Conservation (phyloP, 2,113 vertebrate genomes). For the Anolis sagrei region DNA sequence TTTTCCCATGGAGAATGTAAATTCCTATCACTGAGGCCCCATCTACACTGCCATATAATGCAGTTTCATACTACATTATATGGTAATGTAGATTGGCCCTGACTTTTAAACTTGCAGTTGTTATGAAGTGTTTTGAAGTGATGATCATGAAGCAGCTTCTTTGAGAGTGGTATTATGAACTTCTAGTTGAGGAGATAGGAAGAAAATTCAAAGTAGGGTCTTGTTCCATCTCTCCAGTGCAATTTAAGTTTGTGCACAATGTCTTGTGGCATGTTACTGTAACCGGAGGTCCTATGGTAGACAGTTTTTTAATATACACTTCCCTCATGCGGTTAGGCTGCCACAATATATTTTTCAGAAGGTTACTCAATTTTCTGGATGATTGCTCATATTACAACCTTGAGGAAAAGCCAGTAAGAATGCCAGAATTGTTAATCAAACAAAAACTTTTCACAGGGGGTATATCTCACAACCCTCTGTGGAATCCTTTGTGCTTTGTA, state of each 20-base stretch:
- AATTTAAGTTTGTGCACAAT: slow-evolving; percentile 1
- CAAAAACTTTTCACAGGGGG: slow-evolving; percentile 13
- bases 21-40: too few relatives aligned
- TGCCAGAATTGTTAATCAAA: slow-evolving; percentile 27
- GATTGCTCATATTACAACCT: slow-evolving; percentile 31
- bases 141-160: background rate
- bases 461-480: background rate
- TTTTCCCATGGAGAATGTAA: too few relatives aligned
- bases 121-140: background rate
- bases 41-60: too few relatives aligned
- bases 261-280: slow-evolving; percentile 23
- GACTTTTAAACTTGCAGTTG: background rate
- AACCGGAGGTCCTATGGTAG: slow-evolving; percentile 8
- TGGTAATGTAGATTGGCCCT: too few relatives aligned
- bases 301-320: background rate
- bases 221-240: slow-evolving; percentile 11
- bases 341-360: background rate
- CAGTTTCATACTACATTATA: too few relatives aligned
- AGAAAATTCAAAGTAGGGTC: slow-evolving; percentile 20
- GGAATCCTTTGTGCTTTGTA: background rate
- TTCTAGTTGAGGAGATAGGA: background rate
- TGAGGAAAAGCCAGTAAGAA: slow-evolving; percentile 11
- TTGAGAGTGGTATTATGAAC: background rate
- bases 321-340: slow-evolving; percentile 25
- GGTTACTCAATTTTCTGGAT: slow-evolving; percentile 29